Percentiles rank a stretch among this genome's conserved stretches.
These are phyloP conservation scores for Drymodes brunneopygia DNA, from an alignment of 2,113 vertebrate genomes.

Conservation along the genomic window DNA sequence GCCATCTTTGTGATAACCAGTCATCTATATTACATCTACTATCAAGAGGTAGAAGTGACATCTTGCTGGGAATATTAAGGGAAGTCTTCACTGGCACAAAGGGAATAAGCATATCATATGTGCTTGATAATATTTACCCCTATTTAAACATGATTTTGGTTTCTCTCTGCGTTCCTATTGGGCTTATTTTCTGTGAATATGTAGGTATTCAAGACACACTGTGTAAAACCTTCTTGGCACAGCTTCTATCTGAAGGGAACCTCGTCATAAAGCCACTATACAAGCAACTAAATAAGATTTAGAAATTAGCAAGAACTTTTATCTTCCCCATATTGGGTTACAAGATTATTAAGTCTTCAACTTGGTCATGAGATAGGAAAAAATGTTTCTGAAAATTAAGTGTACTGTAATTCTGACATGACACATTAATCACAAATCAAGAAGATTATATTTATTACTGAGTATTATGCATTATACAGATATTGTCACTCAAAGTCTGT, in stretches of 20 bases:
- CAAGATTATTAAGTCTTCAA: neutral
- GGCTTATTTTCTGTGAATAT: neutral
- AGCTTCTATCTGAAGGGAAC: neutral
- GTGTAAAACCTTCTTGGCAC: neutral
- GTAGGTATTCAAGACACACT: neutral
- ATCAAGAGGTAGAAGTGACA: neutral
- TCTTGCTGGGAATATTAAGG: neutral
- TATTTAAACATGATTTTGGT: neutral
- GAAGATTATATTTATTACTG: neutral
- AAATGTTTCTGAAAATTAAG: neutral
- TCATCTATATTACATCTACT: neutral
- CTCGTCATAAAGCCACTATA: neutral
- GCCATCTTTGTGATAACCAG: neutral
- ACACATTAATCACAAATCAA: neutral
- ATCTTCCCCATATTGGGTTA: neutral
- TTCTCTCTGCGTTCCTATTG: neutral
- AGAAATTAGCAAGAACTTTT: neutral
- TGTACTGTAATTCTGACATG: neutral
- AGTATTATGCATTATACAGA: neutral
- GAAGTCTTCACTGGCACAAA: neutral
- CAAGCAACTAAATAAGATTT: neutral
- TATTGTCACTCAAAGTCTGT: neutral
- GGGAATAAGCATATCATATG: neutral
- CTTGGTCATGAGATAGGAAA: neutral
- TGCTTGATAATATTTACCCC: neutral